Evolutionary conservation across 2,797 vertebrate genomes (phyloP).

Genomic region (Harpagifer antarcticus): DNA sequence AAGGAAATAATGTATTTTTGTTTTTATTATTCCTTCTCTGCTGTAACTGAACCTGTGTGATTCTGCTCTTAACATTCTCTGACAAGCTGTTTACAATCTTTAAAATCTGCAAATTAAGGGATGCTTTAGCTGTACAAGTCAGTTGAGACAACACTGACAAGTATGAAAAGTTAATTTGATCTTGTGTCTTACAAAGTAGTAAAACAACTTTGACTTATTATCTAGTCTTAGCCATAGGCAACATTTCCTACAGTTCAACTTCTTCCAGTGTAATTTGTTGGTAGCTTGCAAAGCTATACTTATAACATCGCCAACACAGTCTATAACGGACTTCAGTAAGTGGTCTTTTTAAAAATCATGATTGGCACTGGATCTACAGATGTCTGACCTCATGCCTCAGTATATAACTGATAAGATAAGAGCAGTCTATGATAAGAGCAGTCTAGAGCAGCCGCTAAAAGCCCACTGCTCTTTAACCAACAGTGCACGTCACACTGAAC

Average conservation of each 20-base stretch:
- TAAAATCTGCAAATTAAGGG: not conserved
- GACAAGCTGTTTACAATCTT: not conserved
- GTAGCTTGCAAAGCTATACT: not conserved
- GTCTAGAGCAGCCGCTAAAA: slow-evolving; percentile 18
- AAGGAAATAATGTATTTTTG: not conserved
- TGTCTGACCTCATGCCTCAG: not conserved
- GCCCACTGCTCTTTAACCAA: slow-evolving; percentile 44
- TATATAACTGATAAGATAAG: slow-evolving; percentile 18
- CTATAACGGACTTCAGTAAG: no score
- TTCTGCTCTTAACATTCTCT: no score
- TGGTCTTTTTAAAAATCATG: no score
- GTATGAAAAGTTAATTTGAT: not conserved
- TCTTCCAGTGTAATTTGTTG: not conserved
- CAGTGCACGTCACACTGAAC: slow-evolving; percentile 32
- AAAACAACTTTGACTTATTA: not conserved
- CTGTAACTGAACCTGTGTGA: no score
- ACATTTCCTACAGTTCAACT: not conserved
- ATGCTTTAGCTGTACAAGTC: not conserved
- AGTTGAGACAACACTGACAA: not conserved
- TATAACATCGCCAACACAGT: not conserved
- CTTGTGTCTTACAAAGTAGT: not conserved
- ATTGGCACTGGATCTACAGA: not conserved
- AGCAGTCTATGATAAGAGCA: slow-evolving; percentile 22
- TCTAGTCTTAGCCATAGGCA: not conserved
- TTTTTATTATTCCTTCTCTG: no score